phyloP scores from a whole-genome alignment of 2,113 vertebrate species.

The Hylia prasina region DNA sequence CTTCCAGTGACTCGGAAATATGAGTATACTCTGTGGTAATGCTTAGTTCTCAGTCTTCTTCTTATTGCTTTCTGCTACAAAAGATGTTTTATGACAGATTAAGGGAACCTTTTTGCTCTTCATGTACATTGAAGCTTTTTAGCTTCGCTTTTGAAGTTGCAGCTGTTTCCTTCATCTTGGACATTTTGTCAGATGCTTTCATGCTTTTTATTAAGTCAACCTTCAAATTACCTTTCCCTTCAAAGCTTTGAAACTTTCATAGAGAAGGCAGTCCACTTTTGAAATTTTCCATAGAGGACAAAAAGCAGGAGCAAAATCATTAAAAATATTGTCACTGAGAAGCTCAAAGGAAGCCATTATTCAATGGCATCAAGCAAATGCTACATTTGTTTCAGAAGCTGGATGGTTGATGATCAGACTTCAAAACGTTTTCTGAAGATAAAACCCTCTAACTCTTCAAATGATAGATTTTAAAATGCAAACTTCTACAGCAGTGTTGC shows the following conservation, averaged over 20 bases:
- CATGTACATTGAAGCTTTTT: not conserved
- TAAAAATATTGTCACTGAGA: not conserved
- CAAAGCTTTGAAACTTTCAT: conserved; percentile 14
- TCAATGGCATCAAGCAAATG: not conserved
- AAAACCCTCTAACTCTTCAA: not conserved
- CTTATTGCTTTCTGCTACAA: not conserved
- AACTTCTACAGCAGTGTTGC: not conserved
- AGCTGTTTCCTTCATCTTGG: conserved; percentile 24
- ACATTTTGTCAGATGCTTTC: conserved; percentile 25
- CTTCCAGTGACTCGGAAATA: not conserved
- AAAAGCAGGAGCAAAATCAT: conserved; percentile 16
- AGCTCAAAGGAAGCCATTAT: not conserved
- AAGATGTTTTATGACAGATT: conserved; percentile 42
- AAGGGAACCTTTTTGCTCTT: conserved; percentile 7
- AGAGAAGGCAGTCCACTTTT: not conserved
- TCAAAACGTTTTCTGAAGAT: not conserved
- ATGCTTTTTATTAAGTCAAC: conserved; percentile 38
- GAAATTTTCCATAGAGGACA: not conserved
- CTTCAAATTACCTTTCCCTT: conserved; percentile 41
- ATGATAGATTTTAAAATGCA: not conserved
- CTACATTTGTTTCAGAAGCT: not conserved
- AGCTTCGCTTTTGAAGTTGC: conserved; percentile 28
- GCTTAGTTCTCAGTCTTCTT: conserved; percentile 1
- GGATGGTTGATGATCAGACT: not conserved
- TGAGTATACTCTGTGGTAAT: not conserved